These are phyloP conservation scores for Chironomus riparius DNA, from an alignment of 2,888 invertebrate genomes.

Conservation along the genomic window DNA sequence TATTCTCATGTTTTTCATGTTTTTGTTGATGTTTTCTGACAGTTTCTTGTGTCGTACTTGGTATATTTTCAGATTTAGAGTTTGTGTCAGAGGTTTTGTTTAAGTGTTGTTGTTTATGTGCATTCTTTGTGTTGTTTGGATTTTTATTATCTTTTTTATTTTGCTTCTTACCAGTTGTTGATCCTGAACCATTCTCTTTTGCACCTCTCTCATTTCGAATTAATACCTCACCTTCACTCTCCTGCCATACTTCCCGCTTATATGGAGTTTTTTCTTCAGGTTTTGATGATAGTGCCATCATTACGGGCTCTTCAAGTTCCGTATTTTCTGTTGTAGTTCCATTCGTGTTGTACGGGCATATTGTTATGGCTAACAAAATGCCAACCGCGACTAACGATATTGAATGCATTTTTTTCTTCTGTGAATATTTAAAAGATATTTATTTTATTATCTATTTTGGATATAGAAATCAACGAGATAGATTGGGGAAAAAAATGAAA, in stretches of 20 bases:
- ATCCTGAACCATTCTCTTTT: conserved; percentile 50
- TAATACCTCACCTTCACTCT: conserved; percentile 68
- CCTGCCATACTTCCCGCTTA: conserved; percentile 59
- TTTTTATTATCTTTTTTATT: conserved; percentile 19
- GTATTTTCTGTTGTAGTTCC: conserved; percentile 17
- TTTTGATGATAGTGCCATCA: background rate
- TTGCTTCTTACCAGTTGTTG: conserved; percentile 33
- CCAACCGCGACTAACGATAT: conserved; percentile 3
- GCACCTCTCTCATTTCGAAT: conserved; percentile 72
- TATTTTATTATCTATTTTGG: background rate
- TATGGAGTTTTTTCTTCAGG: background rate
- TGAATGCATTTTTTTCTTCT: conserved; percentile 8
- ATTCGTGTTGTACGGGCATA: background rate
- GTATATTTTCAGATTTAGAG: conserved; percentile 16
- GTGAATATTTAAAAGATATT: background rate
- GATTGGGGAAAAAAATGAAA: background rate
- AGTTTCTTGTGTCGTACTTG: conserved; percentile 25
- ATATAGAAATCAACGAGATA: background rate
- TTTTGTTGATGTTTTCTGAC: conserved; percentile 34
- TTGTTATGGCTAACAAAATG: background rate
- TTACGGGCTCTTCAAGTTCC: conserved; percentile 22
- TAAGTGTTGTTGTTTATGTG: conserved; percentile 7
- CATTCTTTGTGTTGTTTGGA: conserved; percentile 26
- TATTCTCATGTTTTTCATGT: conserved; percentile 32
- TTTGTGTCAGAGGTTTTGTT: conserved; percentile 19